Percentiles rank a stretch among this genome's conserved stretches.
Evolutionary conservation across 2,888 invertebrate genomes (phyloP).

Genomic region (Eupithecia dodoneata): DNA sequence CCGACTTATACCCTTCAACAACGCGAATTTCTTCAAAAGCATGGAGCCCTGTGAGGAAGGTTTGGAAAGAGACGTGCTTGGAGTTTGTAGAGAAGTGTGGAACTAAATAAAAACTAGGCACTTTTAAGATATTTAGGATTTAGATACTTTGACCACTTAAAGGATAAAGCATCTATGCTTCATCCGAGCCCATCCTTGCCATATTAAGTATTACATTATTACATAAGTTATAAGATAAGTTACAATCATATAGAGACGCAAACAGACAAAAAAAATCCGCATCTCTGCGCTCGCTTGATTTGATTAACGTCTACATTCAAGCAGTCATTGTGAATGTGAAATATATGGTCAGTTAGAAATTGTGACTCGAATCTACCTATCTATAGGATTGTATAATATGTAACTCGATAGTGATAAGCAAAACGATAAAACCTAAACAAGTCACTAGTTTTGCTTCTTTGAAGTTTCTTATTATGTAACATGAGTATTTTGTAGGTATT

Average conservation of each 20-base stretch:
- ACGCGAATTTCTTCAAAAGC: conserved; percentile 60
- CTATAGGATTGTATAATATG: too few relatives aligned
- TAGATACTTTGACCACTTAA: background rate
- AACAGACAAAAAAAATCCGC: too few relatives aligned
- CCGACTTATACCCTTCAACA: conserved; percentile 69
- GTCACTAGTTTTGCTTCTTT: background rate
- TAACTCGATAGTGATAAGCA: background rate
- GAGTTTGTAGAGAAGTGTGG: conserved; percentile 77
- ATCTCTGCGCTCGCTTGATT: too few relatives aligned
- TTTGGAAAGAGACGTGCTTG: conserved; percentile 66
- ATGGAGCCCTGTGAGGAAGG: conserved; percentile 68
- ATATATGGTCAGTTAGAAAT: too few relatives aligned
- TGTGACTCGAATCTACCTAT: too few relatives aligned
- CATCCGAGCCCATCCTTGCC: background rate
- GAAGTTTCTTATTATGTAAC: background rate
- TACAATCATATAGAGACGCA: too few relatives aligned
- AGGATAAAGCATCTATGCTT: background rate
- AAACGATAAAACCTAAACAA: background rate
- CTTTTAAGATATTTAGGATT: background rate
- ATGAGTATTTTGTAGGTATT: background rate
- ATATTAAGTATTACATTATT: background rate
- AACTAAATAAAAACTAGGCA: conserved; percentile 39
- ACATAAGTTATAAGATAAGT: too few relatives aligned
- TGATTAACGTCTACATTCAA: too few relatives aligned
- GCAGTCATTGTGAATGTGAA: too few relatives aligned